Evolutionary conservation across 1,140 invertebrate genomes (phyloP), one percentile per base, ranked within the genome.

Genomic region (Papilio aristodemus): DNA sequence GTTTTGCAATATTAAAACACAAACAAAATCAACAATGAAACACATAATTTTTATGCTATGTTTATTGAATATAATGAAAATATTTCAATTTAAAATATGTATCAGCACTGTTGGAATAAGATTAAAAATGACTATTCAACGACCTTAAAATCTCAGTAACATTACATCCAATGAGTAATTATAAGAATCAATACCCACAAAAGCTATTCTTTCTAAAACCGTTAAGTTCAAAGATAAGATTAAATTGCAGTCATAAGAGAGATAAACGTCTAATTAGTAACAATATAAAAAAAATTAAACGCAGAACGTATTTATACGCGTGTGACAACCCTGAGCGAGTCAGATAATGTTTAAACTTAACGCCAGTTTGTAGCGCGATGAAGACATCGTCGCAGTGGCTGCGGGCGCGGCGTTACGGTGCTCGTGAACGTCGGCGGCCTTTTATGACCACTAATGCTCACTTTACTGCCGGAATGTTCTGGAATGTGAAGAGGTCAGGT

Each of bases 261-360:
- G n/a, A n/a, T n/a, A n/a, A n/a, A n/a, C n/a, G n/a, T n/a, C n/a
- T n/a, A n/a, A n/a, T n/a, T n/a, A n/a, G n/a, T 32, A 32, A 32
- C 27, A 3, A 32, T 6, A 32, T 3, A 32, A 32, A 32, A 3
- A 6, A 32, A 32, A 32, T n/a, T n/a, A n/a, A 6, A 32, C 27
- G 1, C 0, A 11, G 25, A 5, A 13, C 9, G 17, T 25, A 25
- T 1, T 22, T 25, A 10, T 57, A 13, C 1, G 4, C 22, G 27
- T 32, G 10, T 36, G 27, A 0, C 59, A 62, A 62, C 59, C 59
- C 36, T 62, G 36, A 8, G 3, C 36, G n/a, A 10, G n/a, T 22
- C 59, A 19, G 59, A 62, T 62, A 62, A 62, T 38, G 59, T 62
- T 62, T 38, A 62, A 62, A 62, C 36, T 38, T 62, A 62, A 62